A percentile compares a stretch with the other conserved stretches of the same genome.
These are phyloP conservation scores for Tanypteryx hageni DNA, from an alignment of 2,888 invertebrate genomes.

Conservation along the genomic window DNA sequence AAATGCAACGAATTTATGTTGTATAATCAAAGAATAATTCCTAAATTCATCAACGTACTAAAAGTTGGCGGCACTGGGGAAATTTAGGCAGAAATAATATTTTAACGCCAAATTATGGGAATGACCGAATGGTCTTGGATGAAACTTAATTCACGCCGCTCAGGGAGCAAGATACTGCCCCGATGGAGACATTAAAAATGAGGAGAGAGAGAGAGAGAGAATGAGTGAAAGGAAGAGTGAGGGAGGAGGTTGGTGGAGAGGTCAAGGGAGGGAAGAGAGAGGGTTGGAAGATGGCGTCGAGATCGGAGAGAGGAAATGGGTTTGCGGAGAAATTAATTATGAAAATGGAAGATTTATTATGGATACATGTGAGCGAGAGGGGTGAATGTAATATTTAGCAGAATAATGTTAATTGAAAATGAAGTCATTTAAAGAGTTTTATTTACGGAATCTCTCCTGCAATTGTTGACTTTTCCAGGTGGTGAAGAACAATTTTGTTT, in stretches of 20 bases:
- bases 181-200: neutral
- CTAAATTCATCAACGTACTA: no score
- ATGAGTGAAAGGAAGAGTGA: neutral
- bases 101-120: neutral
- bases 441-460: neutral
- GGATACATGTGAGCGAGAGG: neutral
- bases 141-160: neutral
- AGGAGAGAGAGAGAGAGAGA: neutral
- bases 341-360: conserved; percentile 33
- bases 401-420: conserved; percentile 13
- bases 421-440: neutral
- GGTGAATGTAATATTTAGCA: neutral
- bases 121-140: neutral
- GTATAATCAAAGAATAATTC: no score
- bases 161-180: neutral
- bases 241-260: neutral
- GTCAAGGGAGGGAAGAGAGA: conserved; percentile 19
- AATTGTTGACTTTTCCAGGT: neutral
- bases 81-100: neutral
- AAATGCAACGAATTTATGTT: no score
- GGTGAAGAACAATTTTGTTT: neutral
- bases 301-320: conserved; percentile 35
- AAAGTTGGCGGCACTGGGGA: no score
- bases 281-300: neutral
- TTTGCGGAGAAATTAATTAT: neutral